Evolutionary conservation across 2,797 vertebrate species (phyloP), one percentile per base, ranked within the genome.

Genomic region (Coregonus ussuriensis): DNA sequence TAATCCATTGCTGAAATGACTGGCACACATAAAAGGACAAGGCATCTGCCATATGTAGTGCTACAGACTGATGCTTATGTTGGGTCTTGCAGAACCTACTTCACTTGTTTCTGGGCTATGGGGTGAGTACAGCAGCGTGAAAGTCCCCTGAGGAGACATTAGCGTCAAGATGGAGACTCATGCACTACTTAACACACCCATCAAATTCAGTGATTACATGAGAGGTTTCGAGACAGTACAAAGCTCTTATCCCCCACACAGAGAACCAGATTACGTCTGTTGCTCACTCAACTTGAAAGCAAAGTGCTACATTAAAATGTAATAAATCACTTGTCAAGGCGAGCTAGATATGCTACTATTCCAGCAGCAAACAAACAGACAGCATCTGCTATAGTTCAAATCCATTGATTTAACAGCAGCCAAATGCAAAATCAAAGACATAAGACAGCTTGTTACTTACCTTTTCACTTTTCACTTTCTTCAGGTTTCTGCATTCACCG

Each of bases 391-490:
- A 14, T 35, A 1, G 14, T 15, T 35, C 66, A 73, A 51, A 51
- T 13, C 4, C 6, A 3, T 67, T 35, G 62, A 67, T 14, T 18
- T 18, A 69, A 41, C 68, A 21, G 15, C 71, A 56, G 31, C 16
- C 6, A 29, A 72, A 33, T 9, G 15, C 6, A 16, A 59, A 71
- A 31, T 41, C 9, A 41, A 41, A 16, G 7, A 16, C 47, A 0
- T 5, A 21, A 25, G 16, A 63, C 7, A 71, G 53, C 47, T 18
- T 18, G 4, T 37, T 35, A 87, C 96, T 97, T 94, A 99, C 97
- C 97, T 98, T 97, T 88, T 97, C 97, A 2, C 94, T 92, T 84
- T 96, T 93, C 79, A 96, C 93, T 86, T 97, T 98, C 86, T 98
- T 98, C 90, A 96, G 88, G 79, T 92, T 94, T 80, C 97, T 94